Evolutionary conservation across 2,113 vertebrate genomes (phyloP).

Genomic region (Stigmatopora nigra): DNA sequence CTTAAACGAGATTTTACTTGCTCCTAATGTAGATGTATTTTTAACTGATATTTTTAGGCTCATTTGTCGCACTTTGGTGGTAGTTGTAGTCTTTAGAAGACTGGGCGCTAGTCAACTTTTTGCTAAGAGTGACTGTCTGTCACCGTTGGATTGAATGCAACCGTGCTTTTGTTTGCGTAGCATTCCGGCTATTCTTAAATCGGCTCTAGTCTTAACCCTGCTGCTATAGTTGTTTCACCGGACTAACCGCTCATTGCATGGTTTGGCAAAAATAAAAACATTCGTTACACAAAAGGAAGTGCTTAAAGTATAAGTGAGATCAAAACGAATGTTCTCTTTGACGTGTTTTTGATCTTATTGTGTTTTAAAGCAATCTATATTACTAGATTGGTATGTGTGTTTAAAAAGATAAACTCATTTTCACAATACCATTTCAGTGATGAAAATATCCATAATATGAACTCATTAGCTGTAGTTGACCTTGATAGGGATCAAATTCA

Average conservation of each 20-base stretch:
- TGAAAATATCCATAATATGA: too few relatives aligned
- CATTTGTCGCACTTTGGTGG: neutral
- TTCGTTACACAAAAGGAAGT: neutral
- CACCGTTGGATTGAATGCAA: neutral
- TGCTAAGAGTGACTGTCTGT: neutral
- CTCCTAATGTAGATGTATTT: neutral
- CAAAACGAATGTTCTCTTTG: neutral
- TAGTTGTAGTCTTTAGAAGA: neutral
- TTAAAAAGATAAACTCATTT: too few relatives aligned
- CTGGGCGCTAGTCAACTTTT: neutral
- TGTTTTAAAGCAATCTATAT: neutral
- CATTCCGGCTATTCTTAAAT: neutral
- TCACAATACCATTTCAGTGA: too few relatives aligned
- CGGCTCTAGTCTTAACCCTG: neutral
- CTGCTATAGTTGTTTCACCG: neutral
- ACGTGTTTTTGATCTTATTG: too few relatives aligned
- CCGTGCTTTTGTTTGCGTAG: neutral
- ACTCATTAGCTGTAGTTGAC: too few relatives aligned
- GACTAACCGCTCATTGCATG: neutral
- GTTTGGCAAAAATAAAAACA: neutral
- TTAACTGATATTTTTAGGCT: neutral
- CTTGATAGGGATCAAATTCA: too few relatives aligned
- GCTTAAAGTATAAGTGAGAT: neutral
- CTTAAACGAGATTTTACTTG: neutral
- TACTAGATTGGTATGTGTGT: too few relatives aligned